Evolutionary conservation across 2,113 vertebrate species (phyloP).

Genomic region (Scomber scombrus): DNA sequence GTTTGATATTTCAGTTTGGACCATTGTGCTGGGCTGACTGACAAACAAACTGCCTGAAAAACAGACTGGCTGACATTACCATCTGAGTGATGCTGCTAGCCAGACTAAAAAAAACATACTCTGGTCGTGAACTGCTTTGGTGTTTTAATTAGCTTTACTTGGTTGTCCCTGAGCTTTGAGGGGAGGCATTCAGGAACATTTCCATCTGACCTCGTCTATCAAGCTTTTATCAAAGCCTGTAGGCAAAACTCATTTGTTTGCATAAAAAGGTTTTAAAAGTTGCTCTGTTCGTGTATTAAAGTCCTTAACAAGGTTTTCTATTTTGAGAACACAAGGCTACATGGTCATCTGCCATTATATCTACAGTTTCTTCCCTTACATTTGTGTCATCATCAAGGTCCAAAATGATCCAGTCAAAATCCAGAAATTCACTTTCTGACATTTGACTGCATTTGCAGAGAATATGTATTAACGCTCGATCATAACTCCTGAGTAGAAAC

Average conservation of each 20-base stretch:
- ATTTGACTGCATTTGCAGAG: neutral
- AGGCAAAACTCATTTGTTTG: neutral
- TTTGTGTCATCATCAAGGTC: neutral
- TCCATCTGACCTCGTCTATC: no score
- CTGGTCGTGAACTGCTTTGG: neutral
- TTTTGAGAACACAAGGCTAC: neutral
- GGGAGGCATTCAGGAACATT: no score
- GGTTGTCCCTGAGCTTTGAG: no score
- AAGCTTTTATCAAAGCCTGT: slow-evolving; percentile 1
- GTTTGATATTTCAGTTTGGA: no score
- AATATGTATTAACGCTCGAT: slow-evolving; percentile 3
- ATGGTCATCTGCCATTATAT: neutral
- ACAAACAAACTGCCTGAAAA: no score
- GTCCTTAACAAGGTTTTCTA: neutral
- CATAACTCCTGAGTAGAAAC: neutral
- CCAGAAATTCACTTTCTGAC: neutral
- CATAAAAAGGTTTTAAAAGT: neutral
- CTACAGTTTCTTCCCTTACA: neutral
- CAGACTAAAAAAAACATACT: no score
- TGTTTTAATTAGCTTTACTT: neutral
- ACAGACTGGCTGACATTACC: no score
- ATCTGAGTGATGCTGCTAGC: no score
- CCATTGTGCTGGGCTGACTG: no score
- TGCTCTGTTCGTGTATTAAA: neutral
- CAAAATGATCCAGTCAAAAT: neutral